Percentiles rank a stretch among this genome's conserved stretches.
Conservation (phyloP, 37 sponge, comb jelly and placozoan species). For the Spongia lamella region DNA sequence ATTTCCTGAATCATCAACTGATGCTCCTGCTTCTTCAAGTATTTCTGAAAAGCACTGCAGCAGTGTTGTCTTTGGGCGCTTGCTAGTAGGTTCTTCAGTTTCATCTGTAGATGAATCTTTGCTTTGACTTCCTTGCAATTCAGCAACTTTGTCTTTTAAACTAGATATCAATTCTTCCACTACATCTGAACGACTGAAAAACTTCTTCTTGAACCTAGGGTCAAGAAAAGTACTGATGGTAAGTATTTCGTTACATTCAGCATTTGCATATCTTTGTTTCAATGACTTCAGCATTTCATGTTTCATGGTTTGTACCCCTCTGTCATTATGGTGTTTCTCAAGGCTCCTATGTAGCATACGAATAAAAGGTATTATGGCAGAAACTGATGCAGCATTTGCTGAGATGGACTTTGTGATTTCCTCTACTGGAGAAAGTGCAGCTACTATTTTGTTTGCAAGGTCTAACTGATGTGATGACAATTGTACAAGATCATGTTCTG, state of each 20-base stretch:
- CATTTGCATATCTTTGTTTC: neutral
- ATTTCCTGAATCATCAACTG: neutral
- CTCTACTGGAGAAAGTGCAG: neutral
- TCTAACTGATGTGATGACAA: constrained; percentile 4
- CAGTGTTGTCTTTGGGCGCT: too few relatives aligned
- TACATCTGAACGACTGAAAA: neutral
- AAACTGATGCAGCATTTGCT: neutral
- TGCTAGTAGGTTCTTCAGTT: too few relatives aligned
- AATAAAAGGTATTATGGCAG: constrained; percentile 1
- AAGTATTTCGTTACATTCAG: neutral
- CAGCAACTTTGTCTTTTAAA: too few relatives aligned
- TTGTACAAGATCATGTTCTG: constrained; percentile 2
- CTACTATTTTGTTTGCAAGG: neutral
- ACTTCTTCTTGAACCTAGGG: constrained; percentile 22
- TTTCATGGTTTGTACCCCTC: constrained; percentile 2
- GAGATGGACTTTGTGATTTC: constrained; percentile 4
- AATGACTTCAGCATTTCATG: constrained; percentile 3
- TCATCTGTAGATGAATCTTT: too few relatives aligned
- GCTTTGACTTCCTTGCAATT: too few relatives aligned
- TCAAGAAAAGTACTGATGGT: constrained; percentile 25
- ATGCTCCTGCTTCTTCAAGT: constrained; percentile 1
- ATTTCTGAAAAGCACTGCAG: constrained; percentile 3
- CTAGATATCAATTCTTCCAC: neutral
- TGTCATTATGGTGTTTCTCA: too few relatives aligned
- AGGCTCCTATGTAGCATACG: neutral